Base-by-base conservation (phyloP, 2,113 vertebrate genomes). In the Chiloscyllium plagiosum region DNA sequence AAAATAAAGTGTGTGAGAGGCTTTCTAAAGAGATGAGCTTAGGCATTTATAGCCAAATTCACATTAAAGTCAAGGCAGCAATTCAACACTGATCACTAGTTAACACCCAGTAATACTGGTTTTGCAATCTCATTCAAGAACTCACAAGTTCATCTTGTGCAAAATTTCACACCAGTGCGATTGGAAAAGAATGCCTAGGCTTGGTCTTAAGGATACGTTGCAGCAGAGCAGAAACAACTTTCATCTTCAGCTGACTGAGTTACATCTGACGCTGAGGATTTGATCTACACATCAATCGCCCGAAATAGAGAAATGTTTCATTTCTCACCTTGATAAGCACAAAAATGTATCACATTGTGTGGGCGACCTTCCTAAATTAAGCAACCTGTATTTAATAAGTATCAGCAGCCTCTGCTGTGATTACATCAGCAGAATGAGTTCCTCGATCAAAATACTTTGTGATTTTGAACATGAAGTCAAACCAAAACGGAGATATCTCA, bases 281-380 rank as follows among this genome's bases (percentile, higher is more conserved):
- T 47, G 89, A 93, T 68, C 61, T 61, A 66, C n/a, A 93, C 33
- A n/a, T 65, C 5, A 1, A 37, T 50, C 24, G 12, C 47, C 69
- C 19, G 37, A 52, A 95, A 42, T 72, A 66, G 94, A 72, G 94
- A 95, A 95, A 72, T 72, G 94, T 37, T 95, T 72, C 37, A 95
- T 72, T 72, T 50, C 13, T 95, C 12, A 76, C 47, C 24, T 47
- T 95, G 10, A 52, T 72, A 15, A 90, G 52, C 87, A 90, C 80
- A 83, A 66, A 93, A 93, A 66, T 10, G 22, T 42, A 68, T 68
- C 89, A 93, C 37, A 93, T 93, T 37, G 33, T 47, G 61, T 68
- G 7, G 61, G 37, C 66, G 89, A 93, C 89, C 89, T 93, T 93
- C 89, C 61, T 22, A 93, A 93, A 93, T 93, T 22, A 68, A 68